A percentile compares a stretch with the other conserved stretches of the same genome.
These are phyloP conservation scores for Trimorus sp. DNA, from an alignment of 2,888 invertebrate genomes.

Conservation along the genomic window DNA sequence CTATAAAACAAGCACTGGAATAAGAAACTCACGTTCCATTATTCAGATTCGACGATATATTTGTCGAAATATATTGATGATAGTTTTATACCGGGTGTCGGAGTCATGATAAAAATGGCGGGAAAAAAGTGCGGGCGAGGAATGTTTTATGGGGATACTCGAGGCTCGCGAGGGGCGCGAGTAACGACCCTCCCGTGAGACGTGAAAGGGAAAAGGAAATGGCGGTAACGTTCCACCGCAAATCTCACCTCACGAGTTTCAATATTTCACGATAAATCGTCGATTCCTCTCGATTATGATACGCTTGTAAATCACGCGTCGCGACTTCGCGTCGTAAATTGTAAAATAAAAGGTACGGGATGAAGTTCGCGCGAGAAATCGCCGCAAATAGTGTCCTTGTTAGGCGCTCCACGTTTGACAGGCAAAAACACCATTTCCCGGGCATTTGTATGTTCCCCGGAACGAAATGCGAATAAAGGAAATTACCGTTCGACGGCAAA, in stretches of 20 bases:
- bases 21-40: constrained; percentile 35
- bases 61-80: constrained; percentile 64
- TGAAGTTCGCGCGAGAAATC: constrained; percentile 25
- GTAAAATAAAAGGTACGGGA: constrained; percentile 70
- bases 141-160: constrained; percentile 63
- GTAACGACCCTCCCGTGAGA: constrained; percentile 63
- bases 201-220: constrained; percentile 62
- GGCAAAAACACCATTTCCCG: no score
- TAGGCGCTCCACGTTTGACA: constrained; percentile 18
- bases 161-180: constrained; percentile 47
- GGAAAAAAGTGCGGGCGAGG: constrained; percentile 50
- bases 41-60: constrained; percentile 56
- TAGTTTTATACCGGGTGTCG: constrained; percentile 58
- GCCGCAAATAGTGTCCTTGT: constrained; percentile 41
- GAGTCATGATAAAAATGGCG: constrained; percentile 62
- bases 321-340: constrained; percentile 71
- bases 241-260: constrained; percentile 71
- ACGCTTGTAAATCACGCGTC: constrained; percentile 73
- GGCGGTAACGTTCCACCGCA: constrained; percentile 60
- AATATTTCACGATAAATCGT: constrained; percentile 77
- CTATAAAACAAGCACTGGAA: constrained; percentile 12
- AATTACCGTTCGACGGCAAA: no score
- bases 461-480: not conserved
- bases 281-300: constrained; percentile 77
- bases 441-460: no score